Evolutionary conservation across 2,113 vertebrate species (phyloP).

Genomic region (Cairina moschata): DNA sequence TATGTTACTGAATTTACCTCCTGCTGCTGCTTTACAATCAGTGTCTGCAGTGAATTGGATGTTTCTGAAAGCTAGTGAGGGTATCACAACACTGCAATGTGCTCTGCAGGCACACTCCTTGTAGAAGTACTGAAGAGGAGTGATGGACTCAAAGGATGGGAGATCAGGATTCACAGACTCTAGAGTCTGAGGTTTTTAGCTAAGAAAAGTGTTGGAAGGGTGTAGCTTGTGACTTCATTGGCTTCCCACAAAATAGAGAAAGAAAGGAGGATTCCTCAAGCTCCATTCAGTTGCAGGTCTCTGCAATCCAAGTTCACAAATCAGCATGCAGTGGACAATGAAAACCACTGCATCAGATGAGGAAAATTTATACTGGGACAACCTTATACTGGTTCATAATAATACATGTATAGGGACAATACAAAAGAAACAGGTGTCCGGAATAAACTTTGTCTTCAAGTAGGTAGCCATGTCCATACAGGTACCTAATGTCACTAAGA

Average conservation of each 20-base stretch:
- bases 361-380: background rate
- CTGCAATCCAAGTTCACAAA: background rate
- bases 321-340: rapidly evolving
- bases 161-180: background rate
- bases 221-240: background rate
- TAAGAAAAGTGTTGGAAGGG: background rate
- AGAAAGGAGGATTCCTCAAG: background rate
- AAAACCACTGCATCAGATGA: background rate
- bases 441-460: background rate
- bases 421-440: background rate
- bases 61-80: background rate
- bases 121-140: background rate
- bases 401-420: too few relatives aligned
- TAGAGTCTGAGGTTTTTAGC: background rate
- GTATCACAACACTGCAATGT: background rate
- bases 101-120: background rate
- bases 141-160: background rate
- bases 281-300: background rate
- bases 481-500: rapidly evolving
- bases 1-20: background rate
- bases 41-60: background rate
- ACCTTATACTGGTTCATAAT: background rate
- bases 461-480: rapidly evolving
- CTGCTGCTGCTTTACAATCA: background rate
- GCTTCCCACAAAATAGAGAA: rapidly evolving